These are phyloP conservation scores for Morelia viridis DNA, from an alignment of 2,797 vertebrate species.

Conservation along the genomic window DNA sequence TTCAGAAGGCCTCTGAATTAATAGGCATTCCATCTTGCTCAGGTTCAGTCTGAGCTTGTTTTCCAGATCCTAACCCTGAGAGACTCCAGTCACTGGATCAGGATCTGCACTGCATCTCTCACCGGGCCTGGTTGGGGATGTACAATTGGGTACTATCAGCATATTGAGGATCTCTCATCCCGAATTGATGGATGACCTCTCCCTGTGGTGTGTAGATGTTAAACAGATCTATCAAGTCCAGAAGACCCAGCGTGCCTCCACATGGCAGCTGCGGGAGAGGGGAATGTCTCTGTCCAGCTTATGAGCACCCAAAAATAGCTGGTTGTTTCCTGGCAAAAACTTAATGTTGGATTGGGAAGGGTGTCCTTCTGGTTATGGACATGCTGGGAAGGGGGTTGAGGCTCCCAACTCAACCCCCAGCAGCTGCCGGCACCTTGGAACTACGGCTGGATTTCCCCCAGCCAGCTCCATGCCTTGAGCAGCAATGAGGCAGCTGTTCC, in stretches of 20 bases:
- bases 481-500: not conserved
- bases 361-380: not conserved
- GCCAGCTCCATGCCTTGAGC: not conserved
- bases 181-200: not conserved
- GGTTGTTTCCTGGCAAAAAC: not conserved
- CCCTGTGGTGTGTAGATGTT: not conserved
- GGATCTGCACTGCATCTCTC: not conserved
- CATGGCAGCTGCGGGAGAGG: not conserved
- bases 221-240: not conserved
- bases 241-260: not conserved
- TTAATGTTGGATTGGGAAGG: not conserved
- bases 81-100: not conserved
- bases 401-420: not conserved
- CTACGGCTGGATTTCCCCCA: not conserved
- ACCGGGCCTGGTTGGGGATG: no score
- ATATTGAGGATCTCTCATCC: not conserved
- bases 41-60: not conserved
- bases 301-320: not conserved
- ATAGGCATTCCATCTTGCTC: not conserved
- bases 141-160: not conserved
- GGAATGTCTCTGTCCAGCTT: not conserved
- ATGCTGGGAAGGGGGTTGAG: not conserved
- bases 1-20: not conserved
- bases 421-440: not conserved
- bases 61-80: not conserved